Conservation (phyloP, 2,113 vertebrate species). For the Myodes glareolus region DNA sequence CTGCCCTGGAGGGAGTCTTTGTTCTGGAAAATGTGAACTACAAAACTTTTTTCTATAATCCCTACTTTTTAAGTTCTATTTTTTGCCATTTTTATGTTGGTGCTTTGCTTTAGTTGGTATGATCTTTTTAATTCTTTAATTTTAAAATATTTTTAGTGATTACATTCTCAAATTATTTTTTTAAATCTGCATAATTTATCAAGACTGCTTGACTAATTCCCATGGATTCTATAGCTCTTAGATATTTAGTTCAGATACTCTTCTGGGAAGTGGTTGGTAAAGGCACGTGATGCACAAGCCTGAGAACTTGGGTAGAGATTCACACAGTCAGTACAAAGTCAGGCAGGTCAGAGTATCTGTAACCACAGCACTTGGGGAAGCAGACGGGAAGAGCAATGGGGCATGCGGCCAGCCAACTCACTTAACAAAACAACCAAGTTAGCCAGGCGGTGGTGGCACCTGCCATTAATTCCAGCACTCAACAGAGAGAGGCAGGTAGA, state of each 20-base stretch:
- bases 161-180: constrained; percentile 1
- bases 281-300: not conserved
- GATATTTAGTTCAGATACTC: not conserved
- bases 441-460: too few species aligned
- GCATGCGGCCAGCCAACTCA: not conserved
- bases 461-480: too few species aligned
- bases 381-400: not conserved
- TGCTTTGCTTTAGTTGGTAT: too few species aligned
- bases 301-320: not conserved
- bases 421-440: not conserved
- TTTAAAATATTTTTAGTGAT: not conserved
- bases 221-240: not conserved
- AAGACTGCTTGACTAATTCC: not conserved
- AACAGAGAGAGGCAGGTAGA: too few species aligned
- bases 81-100: not conserved
- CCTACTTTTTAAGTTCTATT: not conserved
- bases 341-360: not conserved
- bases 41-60: not conserved
- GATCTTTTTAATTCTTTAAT: too few species aligned
- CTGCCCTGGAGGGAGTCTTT: not conserved
- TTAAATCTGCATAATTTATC: not conserved
- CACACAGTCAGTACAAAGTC: not conserved
- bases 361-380: too few species aligned
- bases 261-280: not conserved
- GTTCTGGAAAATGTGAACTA: not conserved